These are phyloP conservation scores for Brevimyrus niger DNA, from an alignment of 2,113 vertebrate genomes.

Conservation along the genomic window DNA sequence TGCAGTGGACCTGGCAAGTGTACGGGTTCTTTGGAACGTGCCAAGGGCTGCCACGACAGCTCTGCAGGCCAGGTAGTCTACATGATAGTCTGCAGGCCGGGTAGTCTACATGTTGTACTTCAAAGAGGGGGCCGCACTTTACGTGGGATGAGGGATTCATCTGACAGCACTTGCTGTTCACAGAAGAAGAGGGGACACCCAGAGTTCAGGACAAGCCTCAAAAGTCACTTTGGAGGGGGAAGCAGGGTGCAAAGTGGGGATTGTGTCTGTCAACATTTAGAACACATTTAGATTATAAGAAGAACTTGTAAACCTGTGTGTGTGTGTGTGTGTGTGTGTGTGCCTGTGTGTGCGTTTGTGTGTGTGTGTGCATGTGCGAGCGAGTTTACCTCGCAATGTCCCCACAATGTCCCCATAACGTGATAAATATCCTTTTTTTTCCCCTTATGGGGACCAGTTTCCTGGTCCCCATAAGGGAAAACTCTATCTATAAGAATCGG, in stretches of 20 bases:
- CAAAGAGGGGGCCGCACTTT: constrained; percentile 35
- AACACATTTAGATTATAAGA: background rate
- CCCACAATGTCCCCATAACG: too few species aligned
- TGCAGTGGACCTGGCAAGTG: constrained; percentile 6
- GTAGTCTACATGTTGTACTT: constrained; percentile 2
- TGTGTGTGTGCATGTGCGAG: background rate
- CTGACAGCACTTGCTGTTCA: constrained; percentile 8
- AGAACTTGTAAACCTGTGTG: too few species aligned
- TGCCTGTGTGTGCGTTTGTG: too few species aligned
- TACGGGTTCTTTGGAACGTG: constrained; percentile 43
- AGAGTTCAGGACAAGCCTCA: background rate
- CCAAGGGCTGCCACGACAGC: constrained; percentile 36
- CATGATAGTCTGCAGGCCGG: constrained; percentile 30
- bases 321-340: too few species aligned
- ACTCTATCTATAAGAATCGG: too few species aligned
- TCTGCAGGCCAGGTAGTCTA: constrained; percentile 30
- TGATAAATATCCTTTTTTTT: too few species aligned
- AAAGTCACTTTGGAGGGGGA: background rate
- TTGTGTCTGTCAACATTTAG: background rate
- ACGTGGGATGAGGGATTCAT: constrained; percentile 36
- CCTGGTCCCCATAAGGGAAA: too few species aligned
- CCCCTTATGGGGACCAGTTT: too few species aligned
- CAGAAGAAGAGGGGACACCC: background rate
- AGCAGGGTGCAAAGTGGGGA: background rate
- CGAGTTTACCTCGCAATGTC: too few species aligned